phyloP scores from a whole-genome alignment of 2,113 vertebrate species.

The Microcebus jonahi region DNA sequence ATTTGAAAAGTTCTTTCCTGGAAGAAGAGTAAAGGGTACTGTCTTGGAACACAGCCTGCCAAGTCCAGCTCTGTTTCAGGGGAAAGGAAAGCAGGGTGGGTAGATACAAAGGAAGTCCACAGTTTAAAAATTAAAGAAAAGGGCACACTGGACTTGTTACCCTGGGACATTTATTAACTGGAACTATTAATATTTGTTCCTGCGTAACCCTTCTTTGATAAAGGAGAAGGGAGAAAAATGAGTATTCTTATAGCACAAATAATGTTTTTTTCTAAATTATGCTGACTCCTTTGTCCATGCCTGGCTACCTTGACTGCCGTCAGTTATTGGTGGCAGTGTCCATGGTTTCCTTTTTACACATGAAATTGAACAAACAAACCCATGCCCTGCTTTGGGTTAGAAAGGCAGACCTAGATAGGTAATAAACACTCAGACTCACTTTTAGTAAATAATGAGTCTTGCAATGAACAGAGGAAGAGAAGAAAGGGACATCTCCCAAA shows the following conservation, averaged over 20 bases:
- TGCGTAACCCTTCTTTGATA: conserved; percentile 53
- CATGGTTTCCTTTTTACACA: conserved; percentile 6
- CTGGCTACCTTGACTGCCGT: neutral
- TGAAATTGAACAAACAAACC: neutral
- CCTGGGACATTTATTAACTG: conserved; percentile 58
- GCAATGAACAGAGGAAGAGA: neutral
- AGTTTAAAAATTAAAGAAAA: conserved; percentile 45
- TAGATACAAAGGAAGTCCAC: neutral
- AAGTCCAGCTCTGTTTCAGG: conserved; percentile 21
- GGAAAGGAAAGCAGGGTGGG: neutral
- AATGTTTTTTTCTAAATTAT: conserved; percentile 5
- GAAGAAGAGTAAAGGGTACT: conserved; percentile 69
- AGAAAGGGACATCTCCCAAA: neutral
- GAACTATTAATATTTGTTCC: neutral
- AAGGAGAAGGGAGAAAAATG: conserved; percentile 7
- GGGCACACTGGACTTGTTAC: conserved; percentile 6
- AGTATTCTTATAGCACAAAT: conserved; percentile 33
- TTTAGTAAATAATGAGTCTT: neutral
- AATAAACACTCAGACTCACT: neutral
- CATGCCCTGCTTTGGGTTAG: neutral
- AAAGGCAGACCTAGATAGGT: neutral
- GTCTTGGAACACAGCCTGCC: conserved; percentile 7
- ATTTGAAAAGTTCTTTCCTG: conserved; percentile 78
- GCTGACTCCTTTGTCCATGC: neutral
- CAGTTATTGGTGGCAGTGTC: neutral